Percentiles rank a stretch among this genome's conserved stretches.
Evolutionary conservation across 2,888 invertebrate genomes (phyloP).

Genomic region (Pollenia griseotomentosa): DNA sequence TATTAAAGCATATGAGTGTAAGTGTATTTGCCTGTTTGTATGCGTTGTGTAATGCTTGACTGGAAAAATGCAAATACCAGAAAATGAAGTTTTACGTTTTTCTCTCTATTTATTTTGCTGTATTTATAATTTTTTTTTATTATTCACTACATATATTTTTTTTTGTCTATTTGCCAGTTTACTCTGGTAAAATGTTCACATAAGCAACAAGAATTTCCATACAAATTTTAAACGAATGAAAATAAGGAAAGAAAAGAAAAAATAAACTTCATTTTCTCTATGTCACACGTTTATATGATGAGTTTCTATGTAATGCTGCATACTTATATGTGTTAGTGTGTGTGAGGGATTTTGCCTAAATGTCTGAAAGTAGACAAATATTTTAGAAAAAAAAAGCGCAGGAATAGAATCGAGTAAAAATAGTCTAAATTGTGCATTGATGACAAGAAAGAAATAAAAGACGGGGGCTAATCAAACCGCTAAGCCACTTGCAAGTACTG

Average conservation of each 20-base stretch:
- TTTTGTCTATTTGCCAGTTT: background rate
- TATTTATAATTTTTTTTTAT: constrained; percentile 14
- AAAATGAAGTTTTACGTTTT: constrained; percentile 72
- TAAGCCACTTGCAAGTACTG: too few relatives aligned
- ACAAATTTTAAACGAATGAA: constrained; percentile 58
- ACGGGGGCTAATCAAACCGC: too few relatives aligned
- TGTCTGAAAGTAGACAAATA: constrained; percentile 19
- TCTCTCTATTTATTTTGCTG: constrained; percentile 37
- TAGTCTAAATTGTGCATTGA: background rate
- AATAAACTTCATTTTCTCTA: constrained; percentile 65
- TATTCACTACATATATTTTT: background rate
- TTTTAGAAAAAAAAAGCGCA: constrained; percentile 3
- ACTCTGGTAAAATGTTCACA: background rate
- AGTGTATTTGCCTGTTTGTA: background rate
- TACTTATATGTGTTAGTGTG: background rate
- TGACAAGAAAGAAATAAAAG: background rate
- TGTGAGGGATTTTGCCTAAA: constrained; percentile 18
- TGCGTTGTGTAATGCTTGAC: constrained; percentile 50
- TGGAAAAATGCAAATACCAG: constrained; percentile 73
- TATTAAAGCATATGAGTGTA: background rate
- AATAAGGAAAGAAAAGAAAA: constrained; percentile 24
- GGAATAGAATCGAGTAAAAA: background rate
- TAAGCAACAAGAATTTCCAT: constrained; percentile 55
- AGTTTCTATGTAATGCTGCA: constrained; percentile 2
- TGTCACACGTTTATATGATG: constrained; percentile 62